These are phyloP conservation scores for Mellivora capensis DNA, from an alignment of 2,113 vertebrate species.

Conservation along the genomic window DNA sequence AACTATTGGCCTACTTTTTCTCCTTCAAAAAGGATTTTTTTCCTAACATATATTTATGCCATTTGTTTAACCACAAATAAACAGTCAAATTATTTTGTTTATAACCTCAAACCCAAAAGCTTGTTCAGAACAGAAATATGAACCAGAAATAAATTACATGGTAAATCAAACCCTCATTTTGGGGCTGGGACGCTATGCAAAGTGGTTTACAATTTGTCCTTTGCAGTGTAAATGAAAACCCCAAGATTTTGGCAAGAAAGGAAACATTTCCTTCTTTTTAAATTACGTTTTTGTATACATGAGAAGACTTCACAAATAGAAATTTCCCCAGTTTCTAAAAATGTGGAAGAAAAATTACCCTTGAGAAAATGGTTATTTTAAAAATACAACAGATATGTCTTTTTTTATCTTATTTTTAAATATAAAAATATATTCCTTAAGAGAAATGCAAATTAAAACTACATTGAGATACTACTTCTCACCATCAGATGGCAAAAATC, in stretches of 20 bases:
- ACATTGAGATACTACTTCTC: not conserved
- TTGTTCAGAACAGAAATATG: constrained; percentile 75
- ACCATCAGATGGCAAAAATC: not conserved
- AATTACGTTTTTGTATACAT: not conserved
- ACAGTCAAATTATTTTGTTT: constrained; percentile 75
- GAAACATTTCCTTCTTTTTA: not conserved
- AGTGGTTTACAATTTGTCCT: constrained; percentile 74
- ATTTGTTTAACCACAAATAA: constrained; percentile 71
- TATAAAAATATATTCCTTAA: not conserved
- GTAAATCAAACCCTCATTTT: constrained; percentile 74
- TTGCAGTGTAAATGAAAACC: constrained; percentile 67
- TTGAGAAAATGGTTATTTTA: not conserved
- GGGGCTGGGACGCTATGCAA: constrained; percentile 52
- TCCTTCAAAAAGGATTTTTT: constrained; percentile 24
- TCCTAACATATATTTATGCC: constrained; percentile 40
- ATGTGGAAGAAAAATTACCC: not conserved
- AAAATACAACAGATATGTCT: too few species aligned
- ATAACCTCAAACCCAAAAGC: constrained; percentile 75
- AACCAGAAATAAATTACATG: constrained; percentile 76
- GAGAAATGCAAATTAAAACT: not conserved
- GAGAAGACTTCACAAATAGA: not conserved
- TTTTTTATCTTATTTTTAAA: too few species aligned
- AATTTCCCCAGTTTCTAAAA: not conserved
- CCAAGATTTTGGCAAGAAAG: constrained; percentile 48
- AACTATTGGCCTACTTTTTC: constrained; percentile 46